Base-by-base conservation (phyloP, 2,113 vertebrate species). In the Lates calcarifer region DNA sequence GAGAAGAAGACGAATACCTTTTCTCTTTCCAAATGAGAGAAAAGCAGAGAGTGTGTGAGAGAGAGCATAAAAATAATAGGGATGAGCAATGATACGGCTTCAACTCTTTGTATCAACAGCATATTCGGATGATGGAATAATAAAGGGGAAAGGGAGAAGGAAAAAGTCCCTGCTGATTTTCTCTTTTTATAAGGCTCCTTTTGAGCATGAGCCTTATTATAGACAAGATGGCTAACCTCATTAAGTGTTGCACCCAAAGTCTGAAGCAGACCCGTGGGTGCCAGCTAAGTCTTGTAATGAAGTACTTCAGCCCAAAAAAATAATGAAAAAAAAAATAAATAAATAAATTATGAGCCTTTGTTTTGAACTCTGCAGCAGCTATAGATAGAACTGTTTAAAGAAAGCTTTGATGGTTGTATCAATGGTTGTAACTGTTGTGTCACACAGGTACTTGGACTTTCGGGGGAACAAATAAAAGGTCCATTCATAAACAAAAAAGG, bases 121-220 rank as follows among this genome's bases (percentile, higher is more conserved):
- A 60, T 57, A 37, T 74, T 41, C 3, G 24, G 43, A 65, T 4
- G 1, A 39, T 12, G 18, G 24, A 33, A 51, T 9, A 28, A 53
- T 22, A 18, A 74, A 60, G 31, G 28, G 33, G 6, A 22, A 37
- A 49, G 31, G 20, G 33, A 55, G 45, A n/a, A 14, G 8, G 1
- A 47, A 26, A 49, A 18, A 39, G 20, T 29, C 28, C 15, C 57
- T 28, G 35, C 12, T 28, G 37, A 4, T 67, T 56, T 58, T 31
- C 31, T 41, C 3, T 84, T 70, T 43, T 43, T 6, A 65, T 51
- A 14, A 43, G n/a, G 53, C 39, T 82, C 28, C 22, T 74, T 74
- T 80, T 79, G 45, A 79, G 31, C 5, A 26, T 20, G 6, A 78
- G 26, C 12, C 51, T 65, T 37, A 45, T 81, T 47, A 53, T 17